phyloP scores from a whole-genome alignment of 2,113 vertebrate species.

The Archocentrus centrarchus region DNA sequence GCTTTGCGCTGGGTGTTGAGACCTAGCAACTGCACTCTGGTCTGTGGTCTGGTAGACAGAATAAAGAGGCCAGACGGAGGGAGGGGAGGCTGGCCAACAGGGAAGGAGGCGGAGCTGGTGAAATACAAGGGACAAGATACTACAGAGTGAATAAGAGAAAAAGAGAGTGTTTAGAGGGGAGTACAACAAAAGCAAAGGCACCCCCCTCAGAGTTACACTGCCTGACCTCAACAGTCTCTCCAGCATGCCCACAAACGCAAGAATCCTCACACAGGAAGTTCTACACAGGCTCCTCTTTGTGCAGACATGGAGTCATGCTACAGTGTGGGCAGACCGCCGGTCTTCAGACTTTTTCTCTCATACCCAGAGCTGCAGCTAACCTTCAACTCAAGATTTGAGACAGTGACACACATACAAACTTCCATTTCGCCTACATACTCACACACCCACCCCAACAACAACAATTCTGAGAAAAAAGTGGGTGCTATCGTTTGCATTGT shows the following conservation, averaged over 20 bases:
- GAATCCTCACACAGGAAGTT: slow-evolving; percentile 76
- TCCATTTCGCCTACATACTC: slow-evolving; percentile 40
- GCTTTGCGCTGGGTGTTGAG: slow-evolving; percentile 58
- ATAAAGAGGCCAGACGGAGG: slow-evolving; percentile 45
- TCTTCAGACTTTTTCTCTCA: slow-evolving; percentile 46
- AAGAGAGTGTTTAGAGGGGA: slow-evolving; percentile 32
- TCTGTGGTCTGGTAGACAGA: slow-evolving; percentile 44
- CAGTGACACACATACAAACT: slow-evolving; percentile 54
- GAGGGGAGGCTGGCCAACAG: slow-evolving; percentile 38
- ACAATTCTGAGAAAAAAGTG: slow-evolving; percentile 72
- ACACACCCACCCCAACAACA: slow-evolving; percentile 58
- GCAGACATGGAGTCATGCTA: slow-evolving; percentile 52
- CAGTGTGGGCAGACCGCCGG: slow-evolving; percentile 65
- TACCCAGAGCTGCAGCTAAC: slow-evolving; percentile 34
- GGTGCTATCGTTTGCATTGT: slow-evolving; percentile 72
- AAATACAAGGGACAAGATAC: slow-evolving; percentile 57
- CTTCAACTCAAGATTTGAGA: slow-evolving; percentile 34
- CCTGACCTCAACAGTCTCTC: slow-evolving; percentile 60
- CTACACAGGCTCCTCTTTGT: slow-evolving; percentile 75
- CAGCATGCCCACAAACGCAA: slow-evolving; percentile 70
- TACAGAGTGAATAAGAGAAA: slow-evolving; percentile 41
- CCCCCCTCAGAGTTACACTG: slow-evolving; percentile 54
- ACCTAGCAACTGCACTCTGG: slow-evolving; percentile 44
- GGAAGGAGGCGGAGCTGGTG: slow-evolving; percentile 42
- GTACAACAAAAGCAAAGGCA: slow-evolving; percentile 58